Evolutionary conservation across 2,113 vertebrate genomes (phyloP), one percentile per base, ranked within the genome.

Genomic region (Andinoacara biseriatus): DNA sequence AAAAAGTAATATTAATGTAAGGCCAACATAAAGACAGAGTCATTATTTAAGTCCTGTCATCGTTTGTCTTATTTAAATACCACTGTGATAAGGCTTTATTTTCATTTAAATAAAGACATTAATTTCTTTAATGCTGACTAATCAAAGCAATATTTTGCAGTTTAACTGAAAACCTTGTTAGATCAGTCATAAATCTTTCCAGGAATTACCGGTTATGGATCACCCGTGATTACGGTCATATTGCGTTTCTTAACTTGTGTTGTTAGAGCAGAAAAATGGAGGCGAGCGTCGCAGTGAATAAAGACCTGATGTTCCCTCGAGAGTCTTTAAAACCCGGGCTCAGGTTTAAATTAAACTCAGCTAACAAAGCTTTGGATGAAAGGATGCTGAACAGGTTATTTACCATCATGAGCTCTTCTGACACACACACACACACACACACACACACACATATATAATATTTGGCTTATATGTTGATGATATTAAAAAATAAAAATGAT

Each of bases 51-150:
- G 89, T 75, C 74, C 85, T 92, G 89, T 87, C 92, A 79, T 87
- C 93, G 60, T 93, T 93, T 90, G 93, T 95, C 95, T 94, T 93
- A 88, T 94, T 94, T 94, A 94, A 95, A 95, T 83, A 86, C 60
- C 74, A 24, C 82, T 14, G 40, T 91, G 94, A 96, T 95, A 95
- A 95, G 90, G 58, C 75, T 91, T 93, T 91, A 90, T 91, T 94
- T 89, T 93, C 83, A 94, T 94, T 93, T 93, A 87, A 93, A 90
- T 86, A 91, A 85, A 92, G 90, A 93, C 92, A 95, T 94, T 93
- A 80, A 92, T 94, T 94, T 90, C 92, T 90, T 69, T 90, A 90
- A 86, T 88, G 93, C 90, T 90, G 92, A 95, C 90, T 94, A 95
- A 95, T 95, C 94, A 93, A 77, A 94, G 92, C 91, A 76, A 90